Percentiles rank a stretch among this genome's conserved stretches.
Evolutionary conservation across 1,140 invertebrate species (phyloP).

Genomic region (Meloidogyne hapla): DNA sequence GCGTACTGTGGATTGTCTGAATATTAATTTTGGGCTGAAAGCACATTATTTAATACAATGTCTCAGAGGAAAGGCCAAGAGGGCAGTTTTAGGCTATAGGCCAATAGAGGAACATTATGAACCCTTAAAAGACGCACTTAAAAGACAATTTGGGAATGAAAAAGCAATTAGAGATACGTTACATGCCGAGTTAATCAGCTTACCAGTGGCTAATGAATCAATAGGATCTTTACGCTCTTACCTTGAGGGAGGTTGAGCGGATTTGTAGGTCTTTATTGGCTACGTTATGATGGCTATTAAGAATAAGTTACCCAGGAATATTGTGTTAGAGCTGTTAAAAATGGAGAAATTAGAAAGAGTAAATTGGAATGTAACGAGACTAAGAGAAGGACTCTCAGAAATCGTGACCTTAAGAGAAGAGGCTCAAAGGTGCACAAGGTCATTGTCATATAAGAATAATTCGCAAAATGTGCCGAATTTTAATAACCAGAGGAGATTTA

Average conservation of each 20-base stretch:
- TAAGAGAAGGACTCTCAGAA: not conserved
- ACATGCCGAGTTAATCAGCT: not conserved
- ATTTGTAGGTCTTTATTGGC: not conserved
- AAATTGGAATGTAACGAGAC: not conserved
- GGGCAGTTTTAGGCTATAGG: not conserved
- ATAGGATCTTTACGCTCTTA: not conserved
- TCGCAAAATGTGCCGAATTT: too few species aligned
- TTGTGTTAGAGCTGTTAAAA: not conserved
- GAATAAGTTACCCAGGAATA: not conserved
- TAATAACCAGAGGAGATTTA: not conserved
- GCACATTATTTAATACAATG: not conserved
- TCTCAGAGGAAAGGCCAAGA: not conserved
- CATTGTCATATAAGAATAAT: too few species aligned
- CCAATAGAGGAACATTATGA: not conserved
- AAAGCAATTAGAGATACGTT: not conserved
- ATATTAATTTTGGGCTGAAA: too few species aligned
- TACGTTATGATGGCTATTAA: not conserved
- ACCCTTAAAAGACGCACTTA: not conserved
- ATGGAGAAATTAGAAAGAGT: not conserved
- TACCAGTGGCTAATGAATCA: not conserved
- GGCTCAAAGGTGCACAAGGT: not conserved
- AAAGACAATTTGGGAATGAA: not conserved
- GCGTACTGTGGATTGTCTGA: not conserved
- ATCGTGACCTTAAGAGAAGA: slow-evolving; percentile 1
- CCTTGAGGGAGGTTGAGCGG: not conserved